Evolutionary conservation across 2,888 invertebrate genomes (phyloP).

Genomic region (Heliconius sara): DNA sequence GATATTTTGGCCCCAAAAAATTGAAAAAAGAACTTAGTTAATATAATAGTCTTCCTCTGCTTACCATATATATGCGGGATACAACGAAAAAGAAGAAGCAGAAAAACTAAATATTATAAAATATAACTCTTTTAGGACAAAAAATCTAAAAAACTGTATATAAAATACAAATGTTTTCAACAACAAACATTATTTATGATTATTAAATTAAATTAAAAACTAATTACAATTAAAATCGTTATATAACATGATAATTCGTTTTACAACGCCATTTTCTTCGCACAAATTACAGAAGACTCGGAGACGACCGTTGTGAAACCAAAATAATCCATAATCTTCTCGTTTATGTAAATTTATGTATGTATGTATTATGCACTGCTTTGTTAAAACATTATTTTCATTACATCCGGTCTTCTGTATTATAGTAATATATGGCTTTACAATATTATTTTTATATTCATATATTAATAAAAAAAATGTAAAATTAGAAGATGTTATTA

Average conservation of each 20-base stretch:
- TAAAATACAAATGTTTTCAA: not conserved
- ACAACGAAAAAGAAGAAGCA: too few relatives aligned
- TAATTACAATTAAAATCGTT: conserved; percentile 6
- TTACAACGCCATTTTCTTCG: not conserved
- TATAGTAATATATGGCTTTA: conserved; percentile 3
- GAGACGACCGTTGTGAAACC: conserved; percentile 9
- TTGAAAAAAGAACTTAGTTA: too few relatives aligned
- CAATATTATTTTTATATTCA: not conserved
- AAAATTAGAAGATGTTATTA: not conserved
- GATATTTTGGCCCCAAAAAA: too few relatives aligned
- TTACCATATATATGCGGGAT: too few relatives aligned
- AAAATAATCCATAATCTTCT: not conserved
- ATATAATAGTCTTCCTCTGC: too few relatives aligned
- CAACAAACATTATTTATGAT: not conserved
- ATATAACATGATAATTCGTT: not conserved
- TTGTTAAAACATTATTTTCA: not conserved
- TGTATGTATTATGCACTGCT: conserved; percentile 4
- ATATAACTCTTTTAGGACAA: too few relatives aligned
- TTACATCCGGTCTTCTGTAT: not conserved
- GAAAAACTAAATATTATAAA: too few relatives aligned
- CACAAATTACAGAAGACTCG: conserved; percentile 1
- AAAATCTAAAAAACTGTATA: too few relatives aligned
- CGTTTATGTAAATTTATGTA: conserved; percentile 13
- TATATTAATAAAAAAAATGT: not conserved
- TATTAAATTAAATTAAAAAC: not conserved